Evolutionary conservation across 2,113 vertebrate genomes (phyloP).

Genomic region (Pseudorectes ferrugineus): DNA sequence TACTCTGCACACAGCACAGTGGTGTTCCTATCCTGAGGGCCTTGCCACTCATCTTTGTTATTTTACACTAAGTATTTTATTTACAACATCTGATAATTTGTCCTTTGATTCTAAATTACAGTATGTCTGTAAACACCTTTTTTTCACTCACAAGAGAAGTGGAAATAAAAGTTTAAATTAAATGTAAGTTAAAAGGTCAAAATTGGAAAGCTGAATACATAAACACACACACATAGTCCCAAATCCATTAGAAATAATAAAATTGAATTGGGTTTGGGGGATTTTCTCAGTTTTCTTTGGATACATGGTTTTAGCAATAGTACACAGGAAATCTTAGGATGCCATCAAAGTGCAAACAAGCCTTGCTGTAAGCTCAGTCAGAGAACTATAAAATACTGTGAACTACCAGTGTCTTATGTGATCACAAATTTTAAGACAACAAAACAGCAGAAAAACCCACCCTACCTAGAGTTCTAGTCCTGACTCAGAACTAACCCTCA

Average conservation of each 20-base stretch:
- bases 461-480: neutral
- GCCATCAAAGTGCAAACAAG: neutral
- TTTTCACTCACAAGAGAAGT: neutral
- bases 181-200: neutral
- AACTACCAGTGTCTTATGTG: neutral
- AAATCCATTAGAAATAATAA: neutral
- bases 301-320: neutral
- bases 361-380: neutral
- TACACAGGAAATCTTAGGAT: neutral
- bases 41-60: neutral
- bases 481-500: neutral
- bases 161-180: neutral
- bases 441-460: neutral
- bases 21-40: fast-evolving
- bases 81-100: neutral
- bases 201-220: neutral
- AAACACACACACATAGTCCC: neutral
- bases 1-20: neutral
- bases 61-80: neutral
- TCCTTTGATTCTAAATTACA: neutral
- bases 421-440: neutral
- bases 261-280: fast-evolving
- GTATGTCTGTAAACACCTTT: neutral
- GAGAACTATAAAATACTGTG: neutral
- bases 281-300: neutral